Evolutionary conservation across 2,888 invertebrate genomes (phyloP).

Genomic region (Synanthedon andrenaeformis): DNA sequence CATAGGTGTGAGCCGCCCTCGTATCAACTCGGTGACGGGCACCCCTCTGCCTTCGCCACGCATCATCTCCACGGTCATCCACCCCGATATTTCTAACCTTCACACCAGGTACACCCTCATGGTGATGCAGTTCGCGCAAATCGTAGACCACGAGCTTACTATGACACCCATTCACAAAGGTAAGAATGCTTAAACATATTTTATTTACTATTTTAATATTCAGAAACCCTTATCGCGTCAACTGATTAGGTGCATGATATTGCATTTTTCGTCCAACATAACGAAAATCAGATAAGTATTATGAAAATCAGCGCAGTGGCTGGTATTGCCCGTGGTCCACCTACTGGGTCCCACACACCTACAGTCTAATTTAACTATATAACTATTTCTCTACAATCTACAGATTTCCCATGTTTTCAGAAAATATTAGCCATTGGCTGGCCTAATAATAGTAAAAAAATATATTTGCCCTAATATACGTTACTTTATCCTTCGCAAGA

Average conservation of each 20-base stretch:
- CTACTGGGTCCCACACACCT: no score
- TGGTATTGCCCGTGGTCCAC: no score
- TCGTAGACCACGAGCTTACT: constrained; percentile 94
- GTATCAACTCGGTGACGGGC: constrained; percentile 80
- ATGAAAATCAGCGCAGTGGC: no score
- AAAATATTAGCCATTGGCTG: no score
- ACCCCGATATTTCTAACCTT: constrained; percentile 91
- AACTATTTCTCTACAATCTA: no score
- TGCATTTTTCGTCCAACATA: neutral
- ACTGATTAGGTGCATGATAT: neutral
- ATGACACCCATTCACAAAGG: constrained; percentile 93
- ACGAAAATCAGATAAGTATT: no score
- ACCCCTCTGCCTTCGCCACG: constrained; percentile 86
- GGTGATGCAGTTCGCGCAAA: constrained; percentile 96
- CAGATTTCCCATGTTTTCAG: no score
- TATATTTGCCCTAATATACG: no score
- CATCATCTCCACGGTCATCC: constrained; percentile 86
- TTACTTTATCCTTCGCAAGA: no score
- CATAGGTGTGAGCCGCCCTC: constrained; percentile 82
- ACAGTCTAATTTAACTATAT: no score
- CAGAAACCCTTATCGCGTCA: neutral
- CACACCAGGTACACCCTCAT: constrained; percentile 90
- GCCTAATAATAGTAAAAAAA: no score
- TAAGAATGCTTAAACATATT: constrained; percentile 13
- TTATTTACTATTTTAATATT: neutral